Evolutionary conservation across 1,140 invertebrate genomes (phyloP), one percentile per base, ranked within the genome.

Genomic region (Brachionus calyciflorus): DNA sequence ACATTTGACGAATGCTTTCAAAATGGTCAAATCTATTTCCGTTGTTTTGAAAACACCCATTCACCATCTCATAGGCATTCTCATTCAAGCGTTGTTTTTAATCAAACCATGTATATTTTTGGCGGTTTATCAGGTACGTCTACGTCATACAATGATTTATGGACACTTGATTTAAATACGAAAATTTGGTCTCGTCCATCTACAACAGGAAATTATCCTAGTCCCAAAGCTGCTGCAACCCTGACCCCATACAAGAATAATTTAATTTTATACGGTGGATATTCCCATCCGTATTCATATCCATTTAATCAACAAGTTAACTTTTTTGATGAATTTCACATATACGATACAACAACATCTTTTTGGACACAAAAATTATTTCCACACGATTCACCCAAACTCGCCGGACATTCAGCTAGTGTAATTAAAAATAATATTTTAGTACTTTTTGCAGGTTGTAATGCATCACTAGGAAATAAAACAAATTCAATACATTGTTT

Each of bases 121-220:
- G 94, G 94, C 55, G 95, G 95, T 0, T 96, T 93, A 80, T 95
- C 93, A n/a, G 91, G 91, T 33, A 91, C 92, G 41, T 91, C 90
- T 80, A 97, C 95, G 19, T 93, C 94, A 9, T 98, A 97, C 81
- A 98, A 98, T 88, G 95, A 98, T 87, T 87, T 98, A 7, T 98
- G 95, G 95, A 88, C 89, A 79, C 90, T 97, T 83, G 92, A 98
- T 87, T 87, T 97, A 49, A 90, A 91, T 6, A 90, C 88, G 51
- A 87, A 92, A 81, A 87, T 89, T 79, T 96, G 94, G 94, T 82
- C 83, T 19, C 77, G 86, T 19, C 85, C 85, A 26, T 78, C 86
- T 26, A 83, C 84, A 7, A 83, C 81, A 41, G 86, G 85, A 85
- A 79, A 77, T 41, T 96, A 96, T 87, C 96, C 96, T 30, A 92